Percentiles rank a stretch among this genome's conserved stretches.
Evolutionary conservation across 2,113 vertebrate genomes (phyloP).

Genomic region (Formicarius rufipectus): DNA sequence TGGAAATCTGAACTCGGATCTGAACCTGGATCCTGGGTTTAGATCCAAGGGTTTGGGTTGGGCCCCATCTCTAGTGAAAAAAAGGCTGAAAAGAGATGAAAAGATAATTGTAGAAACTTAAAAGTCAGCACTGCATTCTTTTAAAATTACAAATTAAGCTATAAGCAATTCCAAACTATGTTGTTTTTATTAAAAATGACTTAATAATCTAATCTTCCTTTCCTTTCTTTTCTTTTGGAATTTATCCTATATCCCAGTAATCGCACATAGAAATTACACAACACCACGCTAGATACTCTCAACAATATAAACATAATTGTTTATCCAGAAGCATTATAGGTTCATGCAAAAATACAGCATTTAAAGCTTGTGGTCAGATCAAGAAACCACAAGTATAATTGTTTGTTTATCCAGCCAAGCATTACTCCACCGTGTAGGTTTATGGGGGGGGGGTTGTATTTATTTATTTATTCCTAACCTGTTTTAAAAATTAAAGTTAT

Average conservation of each 20-base stretch:
- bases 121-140: constrained; percentile 63
- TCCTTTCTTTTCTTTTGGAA: constrained; percentile 70
- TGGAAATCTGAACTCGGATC: constrained; percentile 21
- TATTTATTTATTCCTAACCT: constrained; percentile 73
- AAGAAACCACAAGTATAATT: constrained; percentile 82
- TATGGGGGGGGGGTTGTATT: not conserved
- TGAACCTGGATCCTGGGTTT: constrained; percentile 40
- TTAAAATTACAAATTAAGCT: constrained; percentile 72
- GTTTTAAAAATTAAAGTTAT: constrained; percentile 51
- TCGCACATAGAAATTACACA: constrained; percentile 68
- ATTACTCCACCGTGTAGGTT: constrained; percentile 67
- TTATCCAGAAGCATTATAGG: constrained; percentile 84
- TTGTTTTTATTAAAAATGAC: constrained; percentile 75
- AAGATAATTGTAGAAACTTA: constrained; percentile 60
- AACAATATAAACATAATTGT: constrained; percentile 75
- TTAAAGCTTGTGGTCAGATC: constrained; percentile 81
- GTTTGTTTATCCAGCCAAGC: constrained; percentile 80
- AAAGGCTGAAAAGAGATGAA: constrained; percentile 62
- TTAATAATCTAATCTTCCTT: constrained; percentile 67
- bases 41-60: constrained; percentile 48
- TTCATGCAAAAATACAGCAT: constrained; percentile 78
- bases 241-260: constrained; percentile 69
- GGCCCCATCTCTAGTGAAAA: constrained; percentile 40
- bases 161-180: constrained; percentile 65
- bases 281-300: constrained; percentile 43